Evolutionary conservation across 2,888 invertebrate species (phyloP).

Genomic region (Xestobium rufovillosum): DNA sequence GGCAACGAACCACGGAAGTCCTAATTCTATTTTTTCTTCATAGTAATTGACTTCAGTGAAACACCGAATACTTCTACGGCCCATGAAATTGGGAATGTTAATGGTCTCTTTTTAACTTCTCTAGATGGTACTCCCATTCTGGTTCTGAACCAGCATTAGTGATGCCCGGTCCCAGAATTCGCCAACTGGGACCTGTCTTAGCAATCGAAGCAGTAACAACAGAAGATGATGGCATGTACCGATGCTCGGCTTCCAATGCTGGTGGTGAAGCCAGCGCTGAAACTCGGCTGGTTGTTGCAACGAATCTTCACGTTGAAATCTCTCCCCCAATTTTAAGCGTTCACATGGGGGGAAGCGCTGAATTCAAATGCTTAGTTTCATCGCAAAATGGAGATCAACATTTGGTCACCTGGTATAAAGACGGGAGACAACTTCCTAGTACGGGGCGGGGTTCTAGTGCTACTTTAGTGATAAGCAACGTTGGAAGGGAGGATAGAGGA

Average conservation of each 20-base stretch:
- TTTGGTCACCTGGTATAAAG: conserved; percentile 52
- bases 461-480: conserved; percentile 56
- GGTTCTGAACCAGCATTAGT: conserved; percentile 58
- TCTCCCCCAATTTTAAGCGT: conserved; percentile 59
- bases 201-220: conserved; percentile 64
- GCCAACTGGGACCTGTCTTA: conserved; percentile 60
- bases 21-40: no score
- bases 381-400: conserved; percentile 48
- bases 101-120: no score
- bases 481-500: conserved; percentile 64
- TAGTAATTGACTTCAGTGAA: no score
- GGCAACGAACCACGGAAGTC: no score
- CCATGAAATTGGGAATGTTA: no score
- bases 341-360: conserved; percentile 67
- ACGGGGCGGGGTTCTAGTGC: conserved; percentile 58
- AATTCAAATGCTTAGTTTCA: conserved; percentile 57
- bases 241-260: conserved; percentile 61
- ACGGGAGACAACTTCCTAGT: conserved; percentile 58
- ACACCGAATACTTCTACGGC: no score
- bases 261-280: conserved; percentile 66
- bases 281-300: conserved; percentile 56
- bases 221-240: conserved; percentile 59
- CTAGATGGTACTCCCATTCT: conserved; percentile 64
- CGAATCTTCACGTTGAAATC: conserved; percentile 60
- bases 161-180: conserved; percentile 55